Conservation (phyloP, 2,888 invertebrate species). For the Idaea dimidiata region DNA sequence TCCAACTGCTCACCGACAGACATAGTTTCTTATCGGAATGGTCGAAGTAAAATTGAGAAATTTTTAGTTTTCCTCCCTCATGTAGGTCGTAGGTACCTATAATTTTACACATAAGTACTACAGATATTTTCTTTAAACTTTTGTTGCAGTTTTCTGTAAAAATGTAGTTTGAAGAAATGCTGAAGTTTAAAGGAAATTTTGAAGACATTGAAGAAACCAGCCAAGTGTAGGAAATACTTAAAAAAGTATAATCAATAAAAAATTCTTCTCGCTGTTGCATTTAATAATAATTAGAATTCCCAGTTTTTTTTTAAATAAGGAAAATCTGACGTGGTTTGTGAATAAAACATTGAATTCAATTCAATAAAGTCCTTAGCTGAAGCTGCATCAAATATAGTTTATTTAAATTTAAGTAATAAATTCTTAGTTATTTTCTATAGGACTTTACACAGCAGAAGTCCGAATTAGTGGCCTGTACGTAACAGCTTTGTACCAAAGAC, state of each 20-base stretch:
- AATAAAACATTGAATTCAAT: no score
- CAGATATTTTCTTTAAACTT: conserved; percentile 8
- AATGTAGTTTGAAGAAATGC: background rate
- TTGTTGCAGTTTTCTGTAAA: conserved; percentile 2
- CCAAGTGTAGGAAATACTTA: no score
- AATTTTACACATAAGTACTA: background rate
- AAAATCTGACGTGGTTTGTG: no score
- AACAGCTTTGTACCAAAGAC: conserved; percentile 45
- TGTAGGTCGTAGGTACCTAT: background rate
- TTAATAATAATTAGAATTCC: no score
- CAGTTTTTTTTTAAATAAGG: no score
- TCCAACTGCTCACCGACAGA: conserved; percentile 26
- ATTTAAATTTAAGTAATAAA: background rate
- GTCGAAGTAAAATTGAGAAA: conserved; percentile 23
- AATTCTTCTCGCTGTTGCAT: no score
- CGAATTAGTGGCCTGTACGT: conserved; percentile 28
- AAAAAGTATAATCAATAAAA: no score
- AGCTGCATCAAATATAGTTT: no score
- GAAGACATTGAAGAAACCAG: no score
- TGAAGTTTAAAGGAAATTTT: no score
- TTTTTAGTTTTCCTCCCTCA: conserved; percentile 18
- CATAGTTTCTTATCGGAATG: conserved; percentile 24
- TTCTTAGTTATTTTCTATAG: conserved; percentile 14
- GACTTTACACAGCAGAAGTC: background rate
- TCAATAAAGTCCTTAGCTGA: no score